These are phyloP conservation scores for Dexiosoma caninum DNA, from an alignment of 2,888 invertebrate genomes.

Conservation along the genomic window DNA sequence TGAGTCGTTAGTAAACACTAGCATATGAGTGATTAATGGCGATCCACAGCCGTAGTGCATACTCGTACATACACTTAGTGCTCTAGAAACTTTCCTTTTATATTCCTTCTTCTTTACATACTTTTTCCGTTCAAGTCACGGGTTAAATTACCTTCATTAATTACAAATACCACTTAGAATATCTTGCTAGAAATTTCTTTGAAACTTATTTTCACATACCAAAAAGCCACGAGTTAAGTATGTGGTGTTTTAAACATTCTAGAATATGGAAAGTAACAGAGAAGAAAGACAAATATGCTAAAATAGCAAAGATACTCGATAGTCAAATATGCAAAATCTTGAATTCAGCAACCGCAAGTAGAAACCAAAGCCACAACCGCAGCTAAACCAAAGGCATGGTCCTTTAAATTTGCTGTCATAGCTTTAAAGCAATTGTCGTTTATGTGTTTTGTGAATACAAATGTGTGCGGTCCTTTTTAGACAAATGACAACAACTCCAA, in stretches of 20 bases:
- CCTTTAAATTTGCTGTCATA: not conserved
- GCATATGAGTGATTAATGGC: too few relatives aligned
- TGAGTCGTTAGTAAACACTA: too few relatives aligned
- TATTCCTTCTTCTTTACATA: too few relatives aligned
- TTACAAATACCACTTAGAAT: not conserved
- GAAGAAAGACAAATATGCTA: not conserved
- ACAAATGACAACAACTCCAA: conserved; percentile 10
- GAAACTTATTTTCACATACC: not conserved
- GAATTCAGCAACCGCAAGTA: conserved; percentile 9
- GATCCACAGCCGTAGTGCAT: too few relatives aligned
- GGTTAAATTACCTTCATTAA: conserved; percentile 26
- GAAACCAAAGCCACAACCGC: conserved; percentile 17
- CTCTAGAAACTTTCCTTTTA: too few relatives aligned
- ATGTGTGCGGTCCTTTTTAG: conserved; percentile 31
- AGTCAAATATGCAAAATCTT: conserved; percentile 36
- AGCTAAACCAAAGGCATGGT: conserved; percentile 26
- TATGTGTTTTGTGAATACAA: not conserved
- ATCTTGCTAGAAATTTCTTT: not conserved
- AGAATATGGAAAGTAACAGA: too few relatives aligned
- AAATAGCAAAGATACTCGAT: not conserved
- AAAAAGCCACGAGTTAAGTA: not conserved
- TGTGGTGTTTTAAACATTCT: not conserved
- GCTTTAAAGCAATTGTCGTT: not conserved
- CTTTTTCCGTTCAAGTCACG: too few relatives aligned
- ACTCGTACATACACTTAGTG: too few relatives aligned